These are phyloP conservation scores for Gymnothorax reevesii DNA, from an alignment of 2,797 vertebrate species.

Conservation along the genomic window DNA sequence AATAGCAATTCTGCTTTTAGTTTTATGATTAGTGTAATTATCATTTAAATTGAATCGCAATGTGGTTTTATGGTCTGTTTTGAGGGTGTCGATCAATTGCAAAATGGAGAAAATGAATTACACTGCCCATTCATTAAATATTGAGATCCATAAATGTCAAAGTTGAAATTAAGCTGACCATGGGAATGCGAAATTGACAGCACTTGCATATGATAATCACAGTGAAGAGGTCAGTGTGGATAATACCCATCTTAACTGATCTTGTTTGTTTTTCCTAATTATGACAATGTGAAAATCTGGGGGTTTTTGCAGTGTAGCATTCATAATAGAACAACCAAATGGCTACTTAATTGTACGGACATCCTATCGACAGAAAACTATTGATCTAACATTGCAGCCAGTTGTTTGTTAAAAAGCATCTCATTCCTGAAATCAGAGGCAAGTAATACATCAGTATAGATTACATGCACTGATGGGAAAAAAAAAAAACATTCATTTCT, in stretches of 20 bases:
- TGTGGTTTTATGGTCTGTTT: slow-evolving; percentile 16
- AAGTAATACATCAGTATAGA: neutral
- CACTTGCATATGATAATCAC: slow-evolving; percentile 3
- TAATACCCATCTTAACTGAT: neutral
- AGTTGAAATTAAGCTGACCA: neutral
- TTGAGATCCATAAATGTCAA: slow-evolving; percentile 4
- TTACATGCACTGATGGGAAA: neutral
- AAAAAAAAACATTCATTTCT: neutral
- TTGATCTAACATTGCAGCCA: slow-evolving; percentile 17
- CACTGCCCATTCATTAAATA: neutral
- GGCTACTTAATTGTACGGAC: slow-evolving; percentile 10
- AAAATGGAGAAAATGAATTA: slow-evolving; percentile 13
- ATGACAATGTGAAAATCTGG: slow-evolving; percentile 16
- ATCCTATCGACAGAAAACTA: neutral
- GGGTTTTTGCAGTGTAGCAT: neutral
- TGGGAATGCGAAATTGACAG: neutral
- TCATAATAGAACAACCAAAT: neutral
- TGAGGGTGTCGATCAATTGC: slow-evolving; percentile 5
- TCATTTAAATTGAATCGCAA: slow-evolving; percentile 1
- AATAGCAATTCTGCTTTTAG: slow-evolving; percentile 10
- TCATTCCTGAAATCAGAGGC: neutral
- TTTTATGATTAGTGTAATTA: slow-evolving; percentile 11
- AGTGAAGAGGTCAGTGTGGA: neutral
- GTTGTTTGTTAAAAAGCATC: slow-evolving; percentile 4
- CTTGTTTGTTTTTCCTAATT: slow-evolving; percentile 11